A percentile compares a stretch with the other conserved stretches of the same genome.
phyloP scores from a whole-genome alignment of 2,888 invertebrate species.

The Hydrotaea cyrtoneurina region DNA sequence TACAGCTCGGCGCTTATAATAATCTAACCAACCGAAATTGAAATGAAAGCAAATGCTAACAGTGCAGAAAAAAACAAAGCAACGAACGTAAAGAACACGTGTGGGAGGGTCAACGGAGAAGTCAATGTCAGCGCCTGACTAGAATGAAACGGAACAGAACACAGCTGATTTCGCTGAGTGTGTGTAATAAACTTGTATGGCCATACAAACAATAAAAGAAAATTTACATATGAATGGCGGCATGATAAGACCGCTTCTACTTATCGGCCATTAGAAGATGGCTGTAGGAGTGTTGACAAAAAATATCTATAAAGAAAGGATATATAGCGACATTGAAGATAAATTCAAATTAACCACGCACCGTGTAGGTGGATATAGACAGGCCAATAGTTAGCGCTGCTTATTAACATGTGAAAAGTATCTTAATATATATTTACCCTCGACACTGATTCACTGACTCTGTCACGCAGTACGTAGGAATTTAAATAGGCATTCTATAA shows the following conservation, averaged over 20 bases:
- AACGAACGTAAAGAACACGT: neutral
- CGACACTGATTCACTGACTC: no score
- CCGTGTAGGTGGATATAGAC: no score
- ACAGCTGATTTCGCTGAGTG: neutral
- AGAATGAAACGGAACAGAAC: neutral
- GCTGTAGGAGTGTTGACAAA: neutral
- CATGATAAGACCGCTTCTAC: neutral
- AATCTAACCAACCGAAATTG: neutral
- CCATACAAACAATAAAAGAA: neutral
- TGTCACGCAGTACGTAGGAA: no score
- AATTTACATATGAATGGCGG: neutral
- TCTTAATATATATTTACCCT: no score
- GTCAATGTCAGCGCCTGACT: neutral
- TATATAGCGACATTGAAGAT: neutral
- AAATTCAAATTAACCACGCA: no score
- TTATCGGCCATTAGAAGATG: neutral
- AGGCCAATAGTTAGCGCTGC: no score
- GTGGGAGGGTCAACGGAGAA: neutral
- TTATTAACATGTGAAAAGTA: no score
- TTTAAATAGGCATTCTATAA: no score
- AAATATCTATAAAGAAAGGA: neutral
- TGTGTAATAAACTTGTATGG: constrained; percentile 9
- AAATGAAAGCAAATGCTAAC: constrained; percentile 14
- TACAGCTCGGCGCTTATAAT: neutral
- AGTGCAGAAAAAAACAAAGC: neutral